Percentiles rank a stretch among this genome's conserved stretches.
Conservation (phyloP, 2,888 invertebrate species). For the Drosophila stalkeri region DNA sequence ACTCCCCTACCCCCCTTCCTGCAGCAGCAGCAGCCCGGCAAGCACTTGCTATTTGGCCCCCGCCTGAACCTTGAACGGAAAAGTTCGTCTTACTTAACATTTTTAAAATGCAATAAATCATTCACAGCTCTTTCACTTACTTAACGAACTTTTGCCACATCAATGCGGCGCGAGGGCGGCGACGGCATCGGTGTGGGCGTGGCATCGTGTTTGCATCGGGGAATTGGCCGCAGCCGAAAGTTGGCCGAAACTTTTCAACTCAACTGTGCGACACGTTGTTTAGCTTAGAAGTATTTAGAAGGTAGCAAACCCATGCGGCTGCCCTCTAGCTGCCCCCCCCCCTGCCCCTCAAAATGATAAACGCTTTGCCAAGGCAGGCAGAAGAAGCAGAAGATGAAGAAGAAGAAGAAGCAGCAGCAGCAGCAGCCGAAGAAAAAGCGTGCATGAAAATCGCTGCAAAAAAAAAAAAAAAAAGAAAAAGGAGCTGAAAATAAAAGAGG, state of each 20-base stretch:
- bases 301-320: slow-evolving; percentile 3
- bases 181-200: neutral
- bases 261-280: slow-evolving; percentile 64
- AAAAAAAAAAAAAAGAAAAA: neutral
- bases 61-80: slow-evolving; percentile 10
- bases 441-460: neutral
- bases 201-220: slow-evolving; percentile 23
- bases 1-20: neutral
- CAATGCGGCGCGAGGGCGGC: slow-evolving; percentile 5
- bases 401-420: neutral
- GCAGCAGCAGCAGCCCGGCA: neutral
- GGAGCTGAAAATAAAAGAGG: slow-evolving; percentile 1
- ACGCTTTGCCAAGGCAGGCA: slow-evolving; percentile 6
- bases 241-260: slow-evolving; percentile 62
- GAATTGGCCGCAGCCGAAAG: slow-evolving; percentile 52
- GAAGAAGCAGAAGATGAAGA: neutral
- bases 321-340: neutral
- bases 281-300: slow-evolving; percentile 60
- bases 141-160: slow-evolving; percentile 78
- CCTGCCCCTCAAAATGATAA: neutral
- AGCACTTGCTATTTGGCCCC: slow-evolving; percentile 31
- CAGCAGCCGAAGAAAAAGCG: neutral
- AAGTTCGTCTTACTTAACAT: slow-evolving; percentile 68
- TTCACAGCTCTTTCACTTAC: slow-evolving; percentile 81
- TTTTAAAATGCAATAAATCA: slow-evolving; percentile 81